These are phyloP conservation scores for Trissoscelio sp. DNA, from an alignment of 2,888 invertebrate genomes.

Conservation along the genomic window DNA sequence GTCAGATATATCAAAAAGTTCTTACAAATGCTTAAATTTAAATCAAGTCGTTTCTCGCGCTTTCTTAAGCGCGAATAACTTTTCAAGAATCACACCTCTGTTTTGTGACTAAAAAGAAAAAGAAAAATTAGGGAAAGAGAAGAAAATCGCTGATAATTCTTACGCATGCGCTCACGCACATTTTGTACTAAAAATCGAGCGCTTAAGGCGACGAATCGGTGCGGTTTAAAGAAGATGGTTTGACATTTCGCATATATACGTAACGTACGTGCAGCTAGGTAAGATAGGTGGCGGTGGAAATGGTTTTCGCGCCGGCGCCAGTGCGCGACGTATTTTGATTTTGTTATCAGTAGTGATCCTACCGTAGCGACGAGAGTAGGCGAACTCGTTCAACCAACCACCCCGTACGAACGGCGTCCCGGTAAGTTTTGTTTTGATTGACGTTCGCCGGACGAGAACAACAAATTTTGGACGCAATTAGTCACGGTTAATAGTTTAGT, in stretches of 20 bases:
- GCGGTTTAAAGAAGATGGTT: conserved; percentile 60
- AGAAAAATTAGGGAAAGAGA: neutral
- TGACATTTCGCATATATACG: conserved; percentile 31
- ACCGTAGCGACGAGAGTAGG: conserved; percentile 65
- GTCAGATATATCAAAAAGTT: neutral
- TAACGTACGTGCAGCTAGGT: conserved; percentile 23
- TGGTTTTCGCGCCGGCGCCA: conserved; percentile 65
- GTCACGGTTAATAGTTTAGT: no score
- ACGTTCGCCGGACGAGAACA: conserved; percentile 4
- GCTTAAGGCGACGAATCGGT: conserved; percentile 27
- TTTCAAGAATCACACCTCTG: neutral
- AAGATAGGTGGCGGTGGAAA: conserved; percentile 53
- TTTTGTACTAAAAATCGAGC: conserved; percentile 36
- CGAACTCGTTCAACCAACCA: conserved; percentile 39
- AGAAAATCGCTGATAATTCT: neutral
- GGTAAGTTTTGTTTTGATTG: conserved; percentile 65
- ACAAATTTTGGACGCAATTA: no score
- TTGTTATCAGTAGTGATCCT: conserved; percentile 70
- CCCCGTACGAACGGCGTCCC: conserved; percentile 53
- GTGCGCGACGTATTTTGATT: conserved; percentile 64
- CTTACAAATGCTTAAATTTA: neutral
- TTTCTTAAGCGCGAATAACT: neutral
- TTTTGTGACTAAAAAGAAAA: neutral
- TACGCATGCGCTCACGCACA: conserved; percentile 2
- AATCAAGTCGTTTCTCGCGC: neutral